Evolutionary conservation across 1,140 invertebrate species (phyloP), one percentile per base, ranked within the genome.

Genomic region (Drosophila arizonae): DNA sequence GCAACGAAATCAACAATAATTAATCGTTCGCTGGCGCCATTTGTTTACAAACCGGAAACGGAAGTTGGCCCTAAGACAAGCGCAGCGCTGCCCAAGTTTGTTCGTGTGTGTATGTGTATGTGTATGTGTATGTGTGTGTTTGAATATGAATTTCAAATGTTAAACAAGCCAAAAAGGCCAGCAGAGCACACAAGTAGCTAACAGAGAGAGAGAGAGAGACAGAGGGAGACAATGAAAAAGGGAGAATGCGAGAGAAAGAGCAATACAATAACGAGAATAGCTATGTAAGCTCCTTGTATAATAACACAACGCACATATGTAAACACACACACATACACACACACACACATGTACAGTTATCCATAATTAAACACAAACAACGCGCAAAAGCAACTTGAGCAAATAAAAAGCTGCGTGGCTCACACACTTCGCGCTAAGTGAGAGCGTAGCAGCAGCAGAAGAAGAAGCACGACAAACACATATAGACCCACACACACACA

Each of bases 41-140:
- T 88, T 86, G 84, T 79, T 79, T 82, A 87, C 75, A 81, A 77
- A 75, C 69, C 84, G 82, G 82, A 88, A 87, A 82, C 82, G 82
- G 82, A 86, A 86, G 82, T 86, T 66, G 70, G 66, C 65, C 66
- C 72, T 50, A 74, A 88, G 76, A 65, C 79, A 88, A 88, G 79
- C 82, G 79, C 58, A 52, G 17, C 55, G 6, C 45, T 55, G 50
- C 36, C 62, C 9, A 70, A 51, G 6, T 50, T 50, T 24, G 21
- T 24, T 0, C 21, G 21, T 24, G 21, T 30, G 28, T 30, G 33
- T 33, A 5, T 33, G 30, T 46, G 15, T 52, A 5, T 33, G 30
- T 46, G 15, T 52, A 21, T 52, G 21, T 33, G 9, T 55, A 28
- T 46, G 41, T 48, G 41, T 46, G 5, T 15, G 33, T 77, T 81